These are phyloP conservation scores for Caradrina clavipalpis DNA, from an alignment of 2,888 invertebrate genomes.

Conservation along the genomic window DNA sequence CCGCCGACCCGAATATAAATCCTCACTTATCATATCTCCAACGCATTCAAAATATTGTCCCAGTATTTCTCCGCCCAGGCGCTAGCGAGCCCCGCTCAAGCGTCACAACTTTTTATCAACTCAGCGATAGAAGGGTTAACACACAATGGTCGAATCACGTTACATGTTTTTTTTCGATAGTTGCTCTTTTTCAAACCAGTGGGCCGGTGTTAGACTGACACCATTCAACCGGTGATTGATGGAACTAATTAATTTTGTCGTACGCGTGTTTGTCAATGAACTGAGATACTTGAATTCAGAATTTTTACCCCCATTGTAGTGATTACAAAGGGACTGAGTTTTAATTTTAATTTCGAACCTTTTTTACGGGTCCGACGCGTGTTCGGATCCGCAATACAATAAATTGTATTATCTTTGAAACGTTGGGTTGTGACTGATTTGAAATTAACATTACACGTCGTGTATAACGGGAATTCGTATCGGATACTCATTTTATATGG, in stretches of 20 bases:
- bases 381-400: slow-evolving; percentile 44
- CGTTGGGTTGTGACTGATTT: slow-evolving; percentile 51
- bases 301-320: slow-evolving; percentile 76
- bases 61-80: slow-evolving; percentile 80
- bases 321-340: slow-evolving; percentile 76
- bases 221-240: slow-evolving; percentile 88
- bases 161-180: slow-evolving; percentile 82
- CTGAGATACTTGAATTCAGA: slow-evolving; percentile 81
- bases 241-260: slow-evolving; percentile 90
- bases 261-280: slow-evolving; percentile 79
- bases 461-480: slow-evolving; percentile 32
- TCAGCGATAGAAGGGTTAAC: slow-evolving; percentile 78
- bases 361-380: slow-evolving; percentile 53
- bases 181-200: slow-evolving; percentile 83
- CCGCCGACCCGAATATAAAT: slow-evolving; percentile 63
- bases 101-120: slow-evolving; percentile 74
- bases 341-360: slow-evolving; percentile 67
- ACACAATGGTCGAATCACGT: slow-evolving; percentile 87
- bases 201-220: slow-evolving; percentile 82
- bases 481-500: slow-evolving; percentile 26
- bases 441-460: slow-evolving; percentile 36
- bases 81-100: slow-evolving; percentile 75
- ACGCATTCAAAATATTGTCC: slow-evolving; percentile 84
- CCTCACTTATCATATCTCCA: slow-evolving; percentile 69
- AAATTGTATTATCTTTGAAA: slow-evolving; percentile 53